Evolutionary conservation across 2,797 vertebrate genomes (phyloP).

Genomic region (Enteromius argenteus): DNA sequence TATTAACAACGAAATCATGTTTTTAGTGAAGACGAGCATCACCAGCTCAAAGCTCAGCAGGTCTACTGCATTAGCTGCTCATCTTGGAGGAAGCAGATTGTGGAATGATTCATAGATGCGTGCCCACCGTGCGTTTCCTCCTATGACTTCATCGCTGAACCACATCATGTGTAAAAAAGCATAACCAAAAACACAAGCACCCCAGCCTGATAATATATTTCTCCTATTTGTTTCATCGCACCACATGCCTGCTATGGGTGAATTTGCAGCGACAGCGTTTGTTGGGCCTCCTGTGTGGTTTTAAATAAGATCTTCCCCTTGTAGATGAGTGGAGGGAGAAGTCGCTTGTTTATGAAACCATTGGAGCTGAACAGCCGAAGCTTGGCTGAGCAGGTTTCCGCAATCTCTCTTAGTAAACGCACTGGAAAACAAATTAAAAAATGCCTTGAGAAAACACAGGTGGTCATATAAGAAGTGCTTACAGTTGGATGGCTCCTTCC

Average conservation of each 20-base stretch:
- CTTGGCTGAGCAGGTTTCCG: slow-evolving; percentile 62
- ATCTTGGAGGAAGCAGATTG: slow-evolving; percentile 37
- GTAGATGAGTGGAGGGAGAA: slow-evolving; percentile 70
- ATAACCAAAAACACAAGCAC: slow-evolving; percentile 17
- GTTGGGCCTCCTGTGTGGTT: slow-evolving; percentile 64
- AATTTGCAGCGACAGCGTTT: slow-evolving; percentile 62
- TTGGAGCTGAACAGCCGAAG: slow-evolving; percentile 74
- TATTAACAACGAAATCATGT: neutral
- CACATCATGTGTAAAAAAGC: slow-evolving; percentile 23
- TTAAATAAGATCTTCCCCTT: slow-evolving; percentile 72
- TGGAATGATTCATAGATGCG: slow-evolving; percentile 41
- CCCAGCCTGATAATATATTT: slow-evolving; percentile 8
- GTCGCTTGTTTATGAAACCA: slow-evolving; percentile 75
- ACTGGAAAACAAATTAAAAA: slow-evolving; percentile 76
- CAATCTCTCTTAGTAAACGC: slow-evolving; percentile 73
- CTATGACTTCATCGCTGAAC: slow-evolving; percentile 42
- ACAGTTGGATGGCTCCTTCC: neutral
- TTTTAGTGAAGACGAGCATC: neutral
- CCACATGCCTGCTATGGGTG: slow-evolving; percentile 13
- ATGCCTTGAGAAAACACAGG: slow-evolving; percentile 49
- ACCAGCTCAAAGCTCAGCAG: neutral
- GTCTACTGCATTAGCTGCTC: slow-evolving; percentile 10
- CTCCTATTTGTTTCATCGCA: slow-evolving; percentile 25
- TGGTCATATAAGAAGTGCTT: slow-evolving; percentile 1
- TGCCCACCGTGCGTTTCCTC: slow-evolving; percentile 34